phyloP scores from a whole-genome alignment of 1,140 invertebrate species.

The Drosophila athabasca region DNA sequence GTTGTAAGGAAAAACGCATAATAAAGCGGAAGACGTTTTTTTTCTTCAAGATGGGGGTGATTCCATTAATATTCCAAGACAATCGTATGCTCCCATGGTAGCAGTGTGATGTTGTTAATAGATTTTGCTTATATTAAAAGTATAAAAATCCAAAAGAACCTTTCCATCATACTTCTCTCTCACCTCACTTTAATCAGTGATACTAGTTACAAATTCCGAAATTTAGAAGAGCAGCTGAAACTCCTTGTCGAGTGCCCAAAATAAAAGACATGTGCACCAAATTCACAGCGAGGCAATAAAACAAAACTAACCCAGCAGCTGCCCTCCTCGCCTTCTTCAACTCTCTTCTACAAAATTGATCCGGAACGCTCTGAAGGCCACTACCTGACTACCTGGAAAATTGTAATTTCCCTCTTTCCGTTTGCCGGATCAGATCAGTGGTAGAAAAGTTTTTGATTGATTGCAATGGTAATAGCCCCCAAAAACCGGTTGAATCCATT shows the following conservation, averaged over 20 bases:
- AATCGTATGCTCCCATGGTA: too few relatives aligned
- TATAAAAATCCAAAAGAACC: too few relatives aligned
- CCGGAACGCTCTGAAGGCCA: constrained; percentile 12
- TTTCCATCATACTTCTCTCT: background rate
- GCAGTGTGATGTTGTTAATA: background rate
- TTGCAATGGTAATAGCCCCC: background rate
- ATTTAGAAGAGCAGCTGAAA: constrained; percentile 18
- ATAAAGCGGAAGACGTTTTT: constrained; percentile 9
- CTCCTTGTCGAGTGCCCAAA: constrained; percentile 15
- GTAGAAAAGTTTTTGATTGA: constrained; percentile 21
- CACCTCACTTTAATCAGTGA: too few relatives aligned
- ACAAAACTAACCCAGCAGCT: constrained; percentile 42
- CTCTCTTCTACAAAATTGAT: constrained; percentile 27
- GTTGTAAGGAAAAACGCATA: constrained; percentile 35
- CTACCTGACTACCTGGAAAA: constrained; percentile 39
- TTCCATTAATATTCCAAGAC: background rate
- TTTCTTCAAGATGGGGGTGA: constrained; percentile 11
- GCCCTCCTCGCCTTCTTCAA: constrained; percentile 17
- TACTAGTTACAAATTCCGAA: background rate
- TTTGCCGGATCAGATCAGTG: background rate
- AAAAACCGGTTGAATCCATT: background rate
- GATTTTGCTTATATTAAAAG: background rate
- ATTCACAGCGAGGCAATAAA: constrained; percentile 49
- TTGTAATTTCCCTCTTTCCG: background rate
- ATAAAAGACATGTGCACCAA: constrained; percentile 25